Conservation (phyloP, 2,797 vertebrate species). For the Premnoplex brunnescens region DNA sequence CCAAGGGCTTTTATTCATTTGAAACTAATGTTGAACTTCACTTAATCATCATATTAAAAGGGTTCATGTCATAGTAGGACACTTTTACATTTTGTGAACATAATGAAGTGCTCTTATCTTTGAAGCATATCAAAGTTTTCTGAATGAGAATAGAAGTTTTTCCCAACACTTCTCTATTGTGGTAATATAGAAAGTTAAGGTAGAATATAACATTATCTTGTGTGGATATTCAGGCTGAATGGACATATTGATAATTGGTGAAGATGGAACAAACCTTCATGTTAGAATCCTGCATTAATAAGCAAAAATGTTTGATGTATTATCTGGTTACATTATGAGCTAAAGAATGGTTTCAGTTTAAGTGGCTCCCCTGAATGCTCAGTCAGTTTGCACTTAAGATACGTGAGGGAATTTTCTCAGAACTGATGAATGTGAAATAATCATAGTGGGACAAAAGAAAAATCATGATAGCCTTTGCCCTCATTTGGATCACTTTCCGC, state of each 20-base stretch:
- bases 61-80: not conserved
- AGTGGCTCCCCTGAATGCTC: not conserved
- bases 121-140: slow-evolving; percentile 35
- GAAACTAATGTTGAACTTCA: slow-evolving; percentile 15
- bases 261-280: not conserved
- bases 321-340: not conserved
- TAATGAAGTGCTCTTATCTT: slow-evolving; percentile 25
- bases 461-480: not conserved
- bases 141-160: not conserved
- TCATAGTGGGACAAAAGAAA: not conserved
- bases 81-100: not conserved
- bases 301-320: slow-evolving; percentile 25
- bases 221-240: not conserved
- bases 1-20: slow-evolving; percentile 11
- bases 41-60: not conserved
- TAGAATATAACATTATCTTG: not conserved
- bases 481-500: not conserved
- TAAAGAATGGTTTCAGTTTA: slow-evolving; percentile 26
- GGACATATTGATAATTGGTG: not conserved
- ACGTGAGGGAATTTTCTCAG: not conserved
- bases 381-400: not conserved
- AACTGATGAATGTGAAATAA: not conserved
- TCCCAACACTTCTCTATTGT: not conserved
- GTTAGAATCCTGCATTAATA: slow-evolving; percentile 25
- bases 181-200: not conserved